Percentiles rank a stretch among this genome's conserved stretches.
These are phyloP conservation scores for Sepioteuthis lessoniana DNA, from an alignment of 2,888 invertebrate species.

Conservation along the genomic window DNA sequence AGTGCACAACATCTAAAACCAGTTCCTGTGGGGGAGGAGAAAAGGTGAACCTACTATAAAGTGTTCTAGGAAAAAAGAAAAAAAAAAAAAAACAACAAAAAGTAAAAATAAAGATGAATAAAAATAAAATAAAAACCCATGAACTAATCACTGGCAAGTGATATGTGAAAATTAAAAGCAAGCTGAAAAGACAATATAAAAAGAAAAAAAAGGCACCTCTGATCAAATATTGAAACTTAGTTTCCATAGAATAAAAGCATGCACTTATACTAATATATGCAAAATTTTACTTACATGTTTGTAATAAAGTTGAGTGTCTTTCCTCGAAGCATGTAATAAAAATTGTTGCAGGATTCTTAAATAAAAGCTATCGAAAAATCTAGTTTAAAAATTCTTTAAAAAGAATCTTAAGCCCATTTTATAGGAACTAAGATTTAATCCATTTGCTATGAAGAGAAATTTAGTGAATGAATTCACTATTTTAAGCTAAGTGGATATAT, in stretches of 20 bases:
- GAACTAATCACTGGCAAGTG: background rate
- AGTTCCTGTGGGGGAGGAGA: background rate
- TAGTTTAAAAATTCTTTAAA: background rate
- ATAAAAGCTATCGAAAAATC: slow-evolving; percentile 24
- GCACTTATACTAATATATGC: background rate
- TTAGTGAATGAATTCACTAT: background rate
- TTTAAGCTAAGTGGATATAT: background rate
- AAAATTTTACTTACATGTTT: slow-evolving; percentile 49
- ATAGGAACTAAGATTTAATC: slow-evolving; percentile 33
- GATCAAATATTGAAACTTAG: background rate
- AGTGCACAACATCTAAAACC: background rate
- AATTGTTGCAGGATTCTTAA: slow-evolving; percentile 47
- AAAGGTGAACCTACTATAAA: background rate
- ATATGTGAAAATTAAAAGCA: background rate
- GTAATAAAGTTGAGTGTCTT: slow-evolving; percentile 42
- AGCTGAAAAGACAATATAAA: slow-evolving; percentile 6
- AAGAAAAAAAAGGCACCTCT: background rate
- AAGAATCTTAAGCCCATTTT: slow-evolving; percentile 13
- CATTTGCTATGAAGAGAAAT: background rate
- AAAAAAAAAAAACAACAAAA: background rate
- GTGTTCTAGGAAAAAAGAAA: background rate
- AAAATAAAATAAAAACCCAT: background rate
- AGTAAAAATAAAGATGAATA: no score
- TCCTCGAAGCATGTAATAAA: slow-evolving; percentile 50
- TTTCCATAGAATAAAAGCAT: background rate